A percentile compares a stretch with the other conserved stretches of the same genome.
These are phyloP conservation scores for Stenolophus ochropezus DNA, from an alignment of 2,888 invertebrate species.

Conservation along the genomic window DNA sequence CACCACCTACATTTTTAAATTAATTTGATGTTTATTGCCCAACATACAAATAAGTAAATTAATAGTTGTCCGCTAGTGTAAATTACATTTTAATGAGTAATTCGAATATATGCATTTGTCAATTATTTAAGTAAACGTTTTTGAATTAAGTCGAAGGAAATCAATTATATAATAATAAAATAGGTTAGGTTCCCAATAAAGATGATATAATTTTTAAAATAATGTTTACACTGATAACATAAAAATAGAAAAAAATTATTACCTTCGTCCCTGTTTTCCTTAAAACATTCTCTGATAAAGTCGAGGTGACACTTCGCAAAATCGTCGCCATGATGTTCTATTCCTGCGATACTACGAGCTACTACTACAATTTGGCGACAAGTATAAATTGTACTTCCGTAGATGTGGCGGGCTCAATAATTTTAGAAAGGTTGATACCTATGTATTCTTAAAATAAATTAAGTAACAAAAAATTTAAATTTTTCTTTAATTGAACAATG, in stretches of 20 bases:
- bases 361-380: conserved; percentile 27
- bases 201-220: not conserved
- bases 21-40: not conserved
- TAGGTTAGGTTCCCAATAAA: not conserved
- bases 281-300: conserved; percentile 81
- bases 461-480: conserved; percentile 29
- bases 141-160: not conserved
- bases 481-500: not conserved
- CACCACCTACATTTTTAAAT: conserved; percentile 30
- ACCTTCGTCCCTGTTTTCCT: conserved; percentile 85
- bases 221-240: not conserved
- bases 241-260: conserved; percentile 66
- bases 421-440: not conserved
- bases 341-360: conserved; percentile 9
- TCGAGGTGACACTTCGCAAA: conserved; percentile 78
- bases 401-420: conserved; percentile 25
- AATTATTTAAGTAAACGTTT: not conserved
- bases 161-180: conserved; percentile 41
- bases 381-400: not conserved
- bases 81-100: not conserved
- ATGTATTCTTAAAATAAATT: conserved; percentile 33
- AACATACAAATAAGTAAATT: not conserved
- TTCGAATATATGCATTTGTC: not conserved
- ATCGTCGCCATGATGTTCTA: conserved; percentile 81
- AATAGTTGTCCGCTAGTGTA: not conserved